phyloP scores from a whole-genome alignment of 2,113 vertebrate genomes.

The Boleophthalmus pectinirostris region DNA sequence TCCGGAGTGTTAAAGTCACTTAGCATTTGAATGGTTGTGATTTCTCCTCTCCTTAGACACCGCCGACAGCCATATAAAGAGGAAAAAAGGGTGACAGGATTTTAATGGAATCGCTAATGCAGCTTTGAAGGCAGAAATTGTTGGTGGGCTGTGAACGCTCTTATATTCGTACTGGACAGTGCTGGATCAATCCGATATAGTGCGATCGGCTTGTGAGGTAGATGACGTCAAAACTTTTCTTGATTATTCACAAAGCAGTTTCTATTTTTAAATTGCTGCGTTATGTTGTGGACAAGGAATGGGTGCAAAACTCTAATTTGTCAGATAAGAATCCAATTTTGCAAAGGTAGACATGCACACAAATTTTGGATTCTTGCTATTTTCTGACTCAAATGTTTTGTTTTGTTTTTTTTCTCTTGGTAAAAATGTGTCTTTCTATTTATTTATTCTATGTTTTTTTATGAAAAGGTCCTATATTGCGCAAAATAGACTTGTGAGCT shows the following conservation, averaged over 20 bases:
- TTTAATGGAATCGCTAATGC: constrained; percentile 78
- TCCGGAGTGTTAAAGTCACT: constrained; percentile 69
- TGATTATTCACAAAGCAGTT: constrained; percentile 37
- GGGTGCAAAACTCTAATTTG: too few relatives aligned
- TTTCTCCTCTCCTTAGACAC: constrained; percentile 60
- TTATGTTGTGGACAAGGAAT: too few relatives aligned
- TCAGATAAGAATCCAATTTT: too few relatives aligned
- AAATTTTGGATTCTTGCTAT: too few relatives aligned
- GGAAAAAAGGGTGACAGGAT: constrained; percentile 67
- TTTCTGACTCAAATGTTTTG: too few relatives aligned
- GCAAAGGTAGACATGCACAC: too few relatives aligned
- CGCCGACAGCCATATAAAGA: constrained; percentile 46
- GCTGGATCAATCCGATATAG: constrained; percentile 55
- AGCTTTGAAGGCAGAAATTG: constrained; percentile 69
- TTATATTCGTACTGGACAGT: constrained; percentile 43
- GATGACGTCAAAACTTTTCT: constrained; percentile 54
- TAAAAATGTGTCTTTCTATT: too few relatives aligned
- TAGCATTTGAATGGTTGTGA: constrained; percentile 77
- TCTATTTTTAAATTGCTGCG: not conserved
- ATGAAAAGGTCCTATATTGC: too few relatives aligned
- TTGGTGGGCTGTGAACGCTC: constrained; percentile 57
- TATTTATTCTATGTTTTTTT: too few relatives aligned
- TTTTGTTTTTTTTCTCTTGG: too few relatives aligned
- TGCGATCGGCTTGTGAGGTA: constrained; percentile 52
- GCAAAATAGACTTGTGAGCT: too few relatives aligned